Base-by-base conservation (phyloP, 2,888 invertebrate species). In the Leucozona laternaria region DNA sequence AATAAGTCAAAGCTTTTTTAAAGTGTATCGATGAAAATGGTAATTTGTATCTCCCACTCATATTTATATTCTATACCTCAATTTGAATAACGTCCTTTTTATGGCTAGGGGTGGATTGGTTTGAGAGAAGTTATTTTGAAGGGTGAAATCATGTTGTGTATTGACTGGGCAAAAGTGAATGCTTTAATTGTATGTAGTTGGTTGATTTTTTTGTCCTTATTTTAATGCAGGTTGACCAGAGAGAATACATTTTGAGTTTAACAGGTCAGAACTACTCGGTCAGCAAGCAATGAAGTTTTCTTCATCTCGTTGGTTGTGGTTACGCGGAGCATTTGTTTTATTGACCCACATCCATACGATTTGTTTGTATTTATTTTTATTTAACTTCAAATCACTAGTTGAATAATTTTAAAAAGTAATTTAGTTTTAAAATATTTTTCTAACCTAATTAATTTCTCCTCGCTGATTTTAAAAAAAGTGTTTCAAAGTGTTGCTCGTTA, bases 21-120 rank as follows among this genome's bases (percentile, higher is more conserved):
- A n/a, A n/a, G n/a, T n/a, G n/a, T n/a, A n/a, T n/a, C n/a, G n/a
- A n/a, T n/a, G 10, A 4, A 2, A 3, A 4, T 4, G 20, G 15
- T 60, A 22, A 40, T 62, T 62, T 25, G 22, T 50, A 13, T 62
- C n/a, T 62, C 25, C 22, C 43, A 28, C 62, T 43, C 43, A 43
- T 62, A 62, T 62, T 62, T 15, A 4, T 25, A 15, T n/a, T 13
- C 1, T 17, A 22, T 40, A 15, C 62, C 17, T 62, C n/a, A 28
- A 62, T 62, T 62, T 62, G 43, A 62, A 62, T 45, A 45, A 17
- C 0, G n/a, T 43, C 0, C 25, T 1, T 25, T 11, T 28, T 43
- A 5, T 62, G 25, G 62, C 4, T 17, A n/a, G 43, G 62, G 22
- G n/a, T 60, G 22, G 37, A 22, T 60, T 37, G 20, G 20, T 28